A percentile compares a stretch with the other conserved stretches of the same genome.
Evolutionary conservation across 2,888 invertebrate species (phyloP).

Genomic region (Sminthurinus aureus): DNA sequence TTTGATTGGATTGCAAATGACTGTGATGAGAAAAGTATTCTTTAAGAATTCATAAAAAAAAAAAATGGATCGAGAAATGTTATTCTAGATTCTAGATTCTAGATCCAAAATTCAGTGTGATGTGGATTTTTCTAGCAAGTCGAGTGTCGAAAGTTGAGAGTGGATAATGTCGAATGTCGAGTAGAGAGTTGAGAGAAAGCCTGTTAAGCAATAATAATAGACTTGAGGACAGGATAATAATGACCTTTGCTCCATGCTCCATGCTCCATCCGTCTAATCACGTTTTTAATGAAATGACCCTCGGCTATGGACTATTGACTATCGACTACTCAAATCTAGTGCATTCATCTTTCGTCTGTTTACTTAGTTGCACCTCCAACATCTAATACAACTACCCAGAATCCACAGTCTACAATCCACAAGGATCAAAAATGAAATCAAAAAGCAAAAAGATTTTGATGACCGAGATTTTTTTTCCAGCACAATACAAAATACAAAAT

Average conservation of each 20-base stretch:
- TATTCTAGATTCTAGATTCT: not conserved
- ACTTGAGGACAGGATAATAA: constrained; percentile 33
- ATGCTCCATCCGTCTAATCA: constrained; percentile 32
- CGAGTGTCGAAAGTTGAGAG: not conserved
- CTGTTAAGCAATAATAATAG: constrained; percentile 36
- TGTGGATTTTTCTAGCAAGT: no score
- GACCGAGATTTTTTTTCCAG: no score
- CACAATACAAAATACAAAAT: no score
- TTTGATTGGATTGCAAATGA: no score
- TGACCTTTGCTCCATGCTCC: constrained; percentile 20
- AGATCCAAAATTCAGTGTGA: not conserved
- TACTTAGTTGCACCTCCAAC: not conserved
- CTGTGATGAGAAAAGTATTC: no score
- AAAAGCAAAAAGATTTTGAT: no score
- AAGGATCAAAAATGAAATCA: not conserved
- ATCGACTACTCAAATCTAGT: no score
- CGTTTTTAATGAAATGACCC: constrained; percentile 30
- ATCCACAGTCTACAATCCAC: no score
- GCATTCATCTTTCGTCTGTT: no score
- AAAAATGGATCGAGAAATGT: no score
- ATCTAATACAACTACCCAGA: no score
- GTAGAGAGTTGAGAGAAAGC: constrained; percentile 1
- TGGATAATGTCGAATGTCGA: not conserved
- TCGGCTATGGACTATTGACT: constrained; percentile 15
- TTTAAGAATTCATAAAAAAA: no score